A percentile compares a stretch with the other conserved stretches of the same genome.
phyloP scores from a whole-genome alignment of 2,113 vertebrate species.

The Mormyrus iriodes region DNA sequence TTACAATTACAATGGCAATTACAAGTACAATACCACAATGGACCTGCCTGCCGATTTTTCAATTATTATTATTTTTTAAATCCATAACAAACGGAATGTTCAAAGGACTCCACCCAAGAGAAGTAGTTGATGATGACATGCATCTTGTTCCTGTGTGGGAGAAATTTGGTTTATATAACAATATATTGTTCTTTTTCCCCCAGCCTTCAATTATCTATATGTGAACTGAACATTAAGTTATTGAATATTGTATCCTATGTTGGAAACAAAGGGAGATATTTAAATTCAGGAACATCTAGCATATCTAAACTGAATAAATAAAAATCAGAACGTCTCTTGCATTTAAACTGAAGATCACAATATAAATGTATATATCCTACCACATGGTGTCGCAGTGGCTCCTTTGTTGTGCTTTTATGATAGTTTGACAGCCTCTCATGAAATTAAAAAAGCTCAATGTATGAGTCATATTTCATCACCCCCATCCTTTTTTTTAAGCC shows the following conservation, averaged over 20 bases:
- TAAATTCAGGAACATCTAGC: constrained; percentile 25
- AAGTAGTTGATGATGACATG: background rate
- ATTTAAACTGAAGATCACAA: constrained; percentile 60
- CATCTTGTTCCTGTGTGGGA: constrained; percentile 16
- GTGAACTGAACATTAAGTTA: constrained; percentile 49
- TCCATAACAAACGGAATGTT: background rate
- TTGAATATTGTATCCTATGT: constrained; percentile 55
- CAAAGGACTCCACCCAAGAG: background rate
- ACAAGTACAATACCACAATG: background rate
- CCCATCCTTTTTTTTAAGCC: background rate
- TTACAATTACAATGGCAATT: background rate
- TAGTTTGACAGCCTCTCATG: constrained; percentile 19
- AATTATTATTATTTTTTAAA: background rate
- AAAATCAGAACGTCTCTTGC: constrained; percentile 47
- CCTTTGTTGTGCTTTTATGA: constrained; percentile 32
- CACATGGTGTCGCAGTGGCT: constrained; percentile 1
- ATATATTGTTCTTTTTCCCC: constrained; percentile 27
- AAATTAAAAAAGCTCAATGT: background rate
- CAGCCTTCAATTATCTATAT: constrained; percentile 48
- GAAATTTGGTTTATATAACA: constrained; percentile 35
- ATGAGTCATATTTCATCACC: background rate
- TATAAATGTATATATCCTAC: constrained; percentile 62
- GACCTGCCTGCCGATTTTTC: background rate
- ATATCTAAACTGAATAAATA: constrained; percentile 27
- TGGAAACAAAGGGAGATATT: constrained; percentile 32